Evolutionary conservation across 2,888 invertebrate genomes (phyloP), one percentile per base, ranked within the genome.

Genomic region (Lampropteryx suffumata): DNA sequence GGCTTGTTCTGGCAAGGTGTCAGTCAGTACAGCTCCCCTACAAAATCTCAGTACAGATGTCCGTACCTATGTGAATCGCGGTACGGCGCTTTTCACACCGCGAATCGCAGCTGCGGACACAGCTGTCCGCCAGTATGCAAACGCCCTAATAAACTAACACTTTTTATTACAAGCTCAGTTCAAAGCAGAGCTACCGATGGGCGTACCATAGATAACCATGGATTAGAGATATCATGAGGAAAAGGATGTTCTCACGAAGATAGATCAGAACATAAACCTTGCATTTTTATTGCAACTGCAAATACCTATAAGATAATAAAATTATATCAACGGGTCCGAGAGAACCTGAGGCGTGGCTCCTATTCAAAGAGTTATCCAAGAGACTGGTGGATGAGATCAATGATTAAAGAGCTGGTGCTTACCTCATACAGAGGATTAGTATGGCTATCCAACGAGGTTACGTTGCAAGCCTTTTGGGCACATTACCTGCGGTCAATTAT

Each of bases 71-170:
- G 89, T 82, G 89, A 89, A 89, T 79, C 79, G 73, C 63, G 50
- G 73, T 70, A 65, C 71, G 67, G 69, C 64, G 72, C 69, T 81
- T 82, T 89, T 89, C 89, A 89, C 89, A 89, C 79, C 80, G 76
- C 69, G 65, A 71, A 72, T 67, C 76, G 76, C 85, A 85, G 85
- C 85, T 85, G 85, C 76, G 73, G 51, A 46, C 56, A 37, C 76
- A 78, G 85, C 86, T 84, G 87, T 75, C 65, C 67, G 67, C 65
- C 59, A 70, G 79, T 88, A 87, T 88, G 89, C 86, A 86, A 86
- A 86, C 88, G 73, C 85, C 86, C 86, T 87, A 85, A 85, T 84
- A 84, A 84, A 84, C 79, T 84, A 76, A 82, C 73, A 77, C 75
- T 82, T 83, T 86, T 86, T 87, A 86, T 87, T 83, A 73, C 76